These are phyloP conservation scores for Ascidia mentula DNA, from an alignment of 23 tunicate genomes.

Conservation along the genomic window DNA sequence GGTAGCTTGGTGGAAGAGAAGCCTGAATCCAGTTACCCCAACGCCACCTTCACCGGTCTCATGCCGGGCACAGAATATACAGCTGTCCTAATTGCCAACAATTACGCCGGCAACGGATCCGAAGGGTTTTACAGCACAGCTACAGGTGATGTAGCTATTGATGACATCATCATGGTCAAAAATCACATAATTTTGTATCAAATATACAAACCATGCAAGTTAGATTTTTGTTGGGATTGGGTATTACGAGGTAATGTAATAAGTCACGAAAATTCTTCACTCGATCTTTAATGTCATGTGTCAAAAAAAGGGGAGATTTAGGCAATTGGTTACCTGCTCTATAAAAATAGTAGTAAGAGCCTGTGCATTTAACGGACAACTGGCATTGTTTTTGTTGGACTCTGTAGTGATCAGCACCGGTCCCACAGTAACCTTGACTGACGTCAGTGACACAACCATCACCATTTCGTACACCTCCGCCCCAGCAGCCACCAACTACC, in stretches of 20 bases:
- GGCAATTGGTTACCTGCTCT: too few relatives aligned
- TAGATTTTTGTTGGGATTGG: too few relatives aligned
- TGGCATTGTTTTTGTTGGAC: too few relatives aligned
- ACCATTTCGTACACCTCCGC: neutral
- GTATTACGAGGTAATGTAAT: too few relatives aligned
- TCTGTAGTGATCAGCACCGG: neutral
- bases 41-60: slow-evolving; percentile 13
- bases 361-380: too few relatives aligned
- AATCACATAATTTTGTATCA: too few relatives aligned
- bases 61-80: slow-evolving; percentile 22
- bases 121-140: neutral
- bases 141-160: slow-evolving; percentile 31
- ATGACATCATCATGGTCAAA: too few relatives aligned
- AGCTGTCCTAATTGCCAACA: slow-evolving; percentile 8
- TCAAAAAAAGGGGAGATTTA: too few relatives aligned
- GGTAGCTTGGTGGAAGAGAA: neutral
- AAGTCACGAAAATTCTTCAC: too few relatives aligned
- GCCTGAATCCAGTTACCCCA: neutral
- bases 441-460: neutral
- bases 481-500: neutral
- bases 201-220: too few relatives aligned
- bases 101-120: slow-evolving; percentile 35
- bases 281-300: too few relatives aligned
- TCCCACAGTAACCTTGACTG: neutral
- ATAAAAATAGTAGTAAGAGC: too few relatives aligned